Base-by-base conservation (phyloP, 2,113 vertebrate species). In the Oryzias woworae region DNA sequence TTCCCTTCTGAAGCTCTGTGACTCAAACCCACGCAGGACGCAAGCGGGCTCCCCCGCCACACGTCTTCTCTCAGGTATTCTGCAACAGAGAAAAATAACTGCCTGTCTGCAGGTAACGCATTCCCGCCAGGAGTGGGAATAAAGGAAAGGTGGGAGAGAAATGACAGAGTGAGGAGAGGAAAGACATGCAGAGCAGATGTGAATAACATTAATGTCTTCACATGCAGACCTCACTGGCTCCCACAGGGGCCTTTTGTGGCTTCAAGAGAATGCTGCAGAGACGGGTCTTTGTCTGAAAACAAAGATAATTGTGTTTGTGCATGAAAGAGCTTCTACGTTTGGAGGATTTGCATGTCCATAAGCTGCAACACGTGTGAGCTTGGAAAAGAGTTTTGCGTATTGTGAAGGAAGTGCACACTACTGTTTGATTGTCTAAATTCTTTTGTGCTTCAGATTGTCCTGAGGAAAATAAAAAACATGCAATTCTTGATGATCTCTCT, bases 261-360 rank as follows among this genome's bases (percentile, higher is more conserved):
- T 61, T 85, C 81, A 80, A 60, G 79, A 88, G 87, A 91, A 86
- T 88, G 81, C 82, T 74, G 67, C 73, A 82, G 71, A 78, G 80
- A 53, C 60, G 66, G 54, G 74, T 71, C 78, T 86, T 88, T 91
- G 87, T 90, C 74, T 80, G 68, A 43, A 76, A 73, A 88, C 86
- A 89, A 90, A 88, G 74, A 71, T 47, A 71, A 84, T 66, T 69
- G 85, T 84, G 79, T 84, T 45, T 78, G 56, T 62, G 73, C 41
- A 67, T 14, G 61, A 69, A 78, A 57, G 58, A 74, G 58, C 36
- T 61, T 62, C 57, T 52, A 24, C 28, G 36, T 36, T 36, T 36
- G 8, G 36, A 12, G 8, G 8, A 36, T 36, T 23, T 58, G 59
- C 69, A 57, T 20, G 59, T 45, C 58, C 55, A 59, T 60, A 8